These are phyloP conservation scores for Cliona cf. orientalis DNA, from an alignment of 37 sponge, comb jelly and placozoan genomes.

Conservation along the genomic window DNA sequence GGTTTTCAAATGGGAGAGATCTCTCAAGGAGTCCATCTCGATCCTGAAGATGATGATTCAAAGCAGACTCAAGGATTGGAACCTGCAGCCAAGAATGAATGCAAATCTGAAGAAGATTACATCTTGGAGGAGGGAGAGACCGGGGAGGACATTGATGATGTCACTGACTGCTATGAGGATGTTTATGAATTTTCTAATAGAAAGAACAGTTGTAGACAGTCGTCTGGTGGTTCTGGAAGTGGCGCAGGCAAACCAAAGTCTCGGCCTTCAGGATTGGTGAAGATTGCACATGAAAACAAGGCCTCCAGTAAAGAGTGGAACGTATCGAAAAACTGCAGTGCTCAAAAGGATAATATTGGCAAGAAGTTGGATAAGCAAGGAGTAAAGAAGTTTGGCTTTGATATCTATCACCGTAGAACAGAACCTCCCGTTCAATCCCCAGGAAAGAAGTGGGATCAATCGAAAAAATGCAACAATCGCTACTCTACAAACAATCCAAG, in stretches of 20 bases:
- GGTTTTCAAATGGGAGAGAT: background rate
- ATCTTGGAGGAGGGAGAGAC: too few relatives aligned
- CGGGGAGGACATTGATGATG: background rate
- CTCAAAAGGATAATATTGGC: constrained; percentile 15
- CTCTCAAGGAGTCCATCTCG: background rate
- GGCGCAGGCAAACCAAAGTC: background rate
- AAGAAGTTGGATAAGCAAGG: background rate
- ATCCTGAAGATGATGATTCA: background rate
- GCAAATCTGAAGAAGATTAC: background rate
- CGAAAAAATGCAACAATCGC: background rate
- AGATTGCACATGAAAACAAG: background rate
- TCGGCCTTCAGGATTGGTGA: background rate
- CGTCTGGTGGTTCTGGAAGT: background rate
- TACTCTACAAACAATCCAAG: background rate
- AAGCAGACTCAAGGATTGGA: too few relatives aligned
- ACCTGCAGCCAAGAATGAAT: too few relatives aligned
- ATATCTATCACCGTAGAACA: constrained; percentile 2
- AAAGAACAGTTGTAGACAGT: constrained; percentile 16
- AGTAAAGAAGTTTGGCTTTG: constrained; percentile 7
- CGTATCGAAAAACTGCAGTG: background rate
- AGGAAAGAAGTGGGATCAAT: background rate
- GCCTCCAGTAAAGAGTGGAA: background rate
- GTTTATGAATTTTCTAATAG: background rate
- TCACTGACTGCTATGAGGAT: background rate
- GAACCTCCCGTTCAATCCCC: background rate